Percentiles rank a stretch among this genome's conserved stretches.
phyloP scores from a whole-genome alignment of 1,140 invertebrate species.

The Drosophila elegans region DNA sequence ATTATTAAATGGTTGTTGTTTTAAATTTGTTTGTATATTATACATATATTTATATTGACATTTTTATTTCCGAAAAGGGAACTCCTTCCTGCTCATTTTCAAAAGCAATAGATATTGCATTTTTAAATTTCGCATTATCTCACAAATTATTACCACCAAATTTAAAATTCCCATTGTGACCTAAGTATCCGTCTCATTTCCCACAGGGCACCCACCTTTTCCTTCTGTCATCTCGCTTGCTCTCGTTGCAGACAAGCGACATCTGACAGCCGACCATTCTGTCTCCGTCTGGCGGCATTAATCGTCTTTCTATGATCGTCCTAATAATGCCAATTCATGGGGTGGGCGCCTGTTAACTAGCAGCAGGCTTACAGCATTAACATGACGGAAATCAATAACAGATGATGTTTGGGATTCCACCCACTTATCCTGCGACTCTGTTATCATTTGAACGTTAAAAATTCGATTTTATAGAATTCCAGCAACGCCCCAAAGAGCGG shows the following conservation, averaged over 20 bases:
- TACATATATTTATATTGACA: no score
- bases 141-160: no score
- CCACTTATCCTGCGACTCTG: constrained; percentile 64
- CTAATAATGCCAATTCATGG: constrained; percentile 80
- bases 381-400: constrained; percentile 65
- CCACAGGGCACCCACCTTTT: constrained; percentile 14
- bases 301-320: constrained; percentile 84
- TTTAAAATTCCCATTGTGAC: no score
- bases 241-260: constrained; percentile 3
- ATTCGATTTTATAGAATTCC: constrained; percentile 84
- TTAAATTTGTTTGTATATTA: no score
- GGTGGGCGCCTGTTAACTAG: constrained; percentile 81
- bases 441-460: constrained; percentile 83
- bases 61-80: no score
- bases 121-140: no score
- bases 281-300: constrained; percentile 51
- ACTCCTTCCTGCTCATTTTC: no score
- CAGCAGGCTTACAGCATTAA: constrained; percentile 70
- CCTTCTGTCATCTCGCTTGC: constrained; percentile 46
- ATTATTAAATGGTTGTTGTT: no score
- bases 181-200: constrained; percentile 24
- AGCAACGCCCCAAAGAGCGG: constrained; percentile 71
- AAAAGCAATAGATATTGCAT: neutral
- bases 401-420: constrained; percentile 19
- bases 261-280: constrained; percentile 8